Base-by-base conservation (phyloP, 2,113 vertebrate species). In the Pelecanus crispus region DNA sequence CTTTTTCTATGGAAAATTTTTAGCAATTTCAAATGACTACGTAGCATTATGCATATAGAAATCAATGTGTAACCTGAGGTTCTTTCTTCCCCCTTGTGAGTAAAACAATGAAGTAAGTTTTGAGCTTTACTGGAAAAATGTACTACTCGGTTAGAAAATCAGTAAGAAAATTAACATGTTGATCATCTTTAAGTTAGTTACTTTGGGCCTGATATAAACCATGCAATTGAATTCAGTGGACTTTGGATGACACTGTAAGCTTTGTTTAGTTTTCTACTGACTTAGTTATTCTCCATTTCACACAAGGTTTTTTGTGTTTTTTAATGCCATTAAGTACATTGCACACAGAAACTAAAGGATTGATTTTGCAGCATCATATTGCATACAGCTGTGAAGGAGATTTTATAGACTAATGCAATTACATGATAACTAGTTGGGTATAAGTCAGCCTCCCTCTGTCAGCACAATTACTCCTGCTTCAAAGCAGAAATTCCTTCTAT, bases 401-500 rank as follows among this genome's bases (percentile, higher is more conserved):
- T 81, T 90, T 82, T 74, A 58, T 10, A 78, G 14, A 81, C 13
- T 63, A 92, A 78, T 67, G 52, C 36, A 74, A 81, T 86, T 73
- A 61, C 32, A 56, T 38, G 66, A 34, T 52, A 79, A 61, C 38
- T 81, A 56, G 8, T 56, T 63, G 14, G 21, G n/a, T 70, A 49
- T 56, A 84, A 85, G 56, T 84, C 44, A 75, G 72, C 42, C 31
- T 88, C 31, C 13, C 22, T 61, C 77, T 81, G 59, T 78, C 77
- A 89, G 92, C 81, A 94, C 55, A 81, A 67, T 74, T 87, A 81
- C 26, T 88, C 8, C 73, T 56, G 31, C 85, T 97, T 90, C 88
- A 87, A 75, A 89, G 77, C 70, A 96, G 49, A 92, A 92, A 94
- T 90, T 91, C 73, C 40, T 95, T 72, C 77, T 96, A 44, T 94